These are phyloP conservation scores for Cyanistes caeruleus DNA, from an alignment of 2,113 vertebrate species.

Conservation along the genomic window DNA sequence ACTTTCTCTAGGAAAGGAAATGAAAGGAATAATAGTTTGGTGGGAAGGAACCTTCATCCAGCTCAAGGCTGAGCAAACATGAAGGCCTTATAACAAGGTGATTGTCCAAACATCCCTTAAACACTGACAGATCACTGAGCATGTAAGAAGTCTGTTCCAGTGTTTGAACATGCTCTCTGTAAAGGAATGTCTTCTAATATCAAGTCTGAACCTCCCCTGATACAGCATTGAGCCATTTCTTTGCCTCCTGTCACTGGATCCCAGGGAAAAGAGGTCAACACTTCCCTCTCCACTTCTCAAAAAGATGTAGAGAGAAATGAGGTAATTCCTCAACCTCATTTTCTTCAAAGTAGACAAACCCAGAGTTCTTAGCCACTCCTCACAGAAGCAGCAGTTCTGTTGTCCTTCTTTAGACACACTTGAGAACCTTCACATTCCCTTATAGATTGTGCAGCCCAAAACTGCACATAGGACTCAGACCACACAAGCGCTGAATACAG, in stretches of 20 bases:
- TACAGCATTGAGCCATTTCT: not conserved
- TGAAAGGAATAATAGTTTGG: not conserved
- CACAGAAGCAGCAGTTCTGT: not conserved
- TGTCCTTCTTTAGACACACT: not conserved
- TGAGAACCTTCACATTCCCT: accelerated
- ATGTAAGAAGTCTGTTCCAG: not conserved
- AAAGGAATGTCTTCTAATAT: not conserved
- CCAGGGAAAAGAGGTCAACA: not conserved
- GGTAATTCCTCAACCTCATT: not conserved
- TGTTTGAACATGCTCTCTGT: not conserved
- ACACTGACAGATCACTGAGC: accelerated
- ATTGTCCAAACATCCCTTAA: not conserved
- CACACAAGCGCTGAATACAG: too few relatives aligned
- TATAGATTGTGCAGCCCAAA: not conserved
- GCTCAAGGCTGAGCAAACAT: not conserved
- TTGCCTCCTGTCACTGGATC: accelerated
- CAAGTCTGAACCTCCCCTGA: not conserved
- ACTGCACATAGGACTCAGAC: not conserved
- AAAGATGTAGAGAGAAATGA: not conserved
- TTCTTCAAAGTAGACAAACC: not conserved
- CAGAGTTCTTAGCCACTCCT: not conserved
- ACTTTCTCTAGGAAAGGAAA: not conserved
- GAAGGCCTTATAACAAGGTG: not conserved
- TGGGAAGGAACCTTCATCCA: not conserved
- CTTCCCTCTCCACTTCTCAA: not conserved